These are phyloP conservation scores for Rhincodon typus DNA, from an alignment of 2,797 vertebrate genomes.

Conservation along the genomic window DNA sequence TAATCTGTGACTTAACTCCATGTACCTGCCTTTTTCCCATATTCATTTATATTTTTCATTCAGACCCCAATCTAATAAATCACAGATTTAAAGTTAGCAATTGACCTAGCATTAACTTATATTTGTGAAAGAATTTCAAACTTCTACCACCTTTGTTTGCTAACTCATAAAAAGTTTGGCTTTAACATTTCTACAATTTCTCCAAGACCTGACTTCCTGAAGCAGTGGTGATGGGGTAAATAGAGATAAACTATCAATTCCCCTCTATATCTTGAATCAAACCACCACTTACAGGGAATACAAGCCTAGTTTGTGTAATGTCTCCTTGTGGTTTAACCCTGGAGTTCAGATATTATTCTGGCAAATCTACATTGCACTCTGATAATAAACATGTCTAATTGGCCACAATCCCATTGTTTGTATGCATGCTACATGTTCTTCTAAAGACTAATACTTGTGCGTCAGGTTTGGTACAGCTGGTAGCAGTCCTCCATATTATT, in stretches of 20 bases:
- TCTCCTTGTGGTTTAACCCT: not conserved
- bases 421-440: not conserved
- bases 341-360: not conserved
- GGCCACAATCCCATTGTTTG: not conserved
- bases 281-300: not conserved
- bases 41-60: not conserved
- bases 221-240: too few relatives aligned
- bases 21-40: not conserved
- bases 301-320: not conserved
- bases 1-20: not conserved
- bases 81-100: not conserved
- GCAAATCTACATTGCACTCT: too few relatives aligned
- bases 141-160: not conserved
- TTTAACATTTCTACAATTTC: not conserved
- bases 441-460: not conserved
- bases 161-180: not conserved
- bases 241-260: too few relatives aligned
- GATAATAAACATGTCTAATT: not conserved
- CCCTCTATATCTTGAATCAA: too few relatives aligned
- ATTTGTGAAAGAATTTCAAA: not conserved
- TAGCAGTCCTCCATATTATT: not conserved
- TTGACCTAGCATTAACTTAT: not conserved
- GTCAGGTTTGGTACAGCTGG: not conserved
- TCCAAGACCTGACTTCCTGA: not conserved
- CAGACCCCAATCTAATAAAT: not conserved